Evolutionary conservation across 2,113 vertebrate genomes (phyloP).

Genomic region (Lutjanus erythropterus): DNA sequence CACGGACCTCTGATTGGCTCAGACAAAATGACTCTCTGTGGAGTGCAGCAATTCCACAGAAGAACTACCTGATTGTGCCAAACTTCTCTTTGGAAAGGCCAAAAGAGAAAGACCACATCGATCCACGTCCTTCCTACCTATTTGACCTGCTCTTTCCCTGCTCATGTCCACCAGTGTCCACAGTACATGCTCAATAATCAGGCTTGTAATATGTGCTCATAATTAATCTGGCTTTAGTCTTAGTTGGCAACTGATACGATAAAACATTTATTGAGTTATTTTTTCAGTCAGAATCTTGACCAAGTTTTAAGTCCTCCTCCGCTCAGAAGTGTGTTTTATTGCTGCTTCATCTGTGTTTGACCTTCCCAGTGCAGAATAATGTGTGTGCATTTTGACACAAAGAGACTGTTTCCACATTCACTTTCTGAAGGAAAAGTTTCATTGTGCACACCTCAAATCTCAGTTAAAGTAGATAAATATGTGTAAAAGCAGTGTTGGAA

Average conservation of each 20-base stretch:
- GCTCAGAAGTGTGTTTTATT: background rate
- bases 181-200: slow-evolving; percentile 1
- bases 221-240: slow-evolving; percentile 10
- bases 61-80: slow-evolving; percentile 74
- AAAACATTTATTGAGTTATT: background rate
- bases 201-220: slow-evolving; percentile 12
- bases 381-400: background rate
- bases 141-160: slow-evolving; percentile 9
- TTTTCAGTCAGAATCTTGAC: background rate
- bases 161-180: background rate
- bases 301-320: background rate
- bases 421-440: background rate
- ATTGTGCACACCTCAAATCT: slow-evolving; percentile 6
- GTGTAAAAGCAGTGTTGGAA: background rate
- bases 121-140: slow-evolving; percentile 38
- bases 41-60: slow-evolving; percentile 64
- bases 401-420: slow-evolving; percentile 7
- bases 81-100: slow-evolving; percentile 60
- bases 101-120: slow-evolving; percentile 43
- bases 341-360: background rate
- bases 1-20: slow-evolving; percentile 67
- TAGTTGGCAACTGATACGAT: background rate
- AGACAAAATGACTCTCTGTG: slow-evolving; percentile 64
- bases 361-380: background rate
- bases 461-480: background rate